Evolutionary conservation across 2,113 vertebrate genomes (phyloP).

Genomic region (Neoarius graeffei): DNA sequence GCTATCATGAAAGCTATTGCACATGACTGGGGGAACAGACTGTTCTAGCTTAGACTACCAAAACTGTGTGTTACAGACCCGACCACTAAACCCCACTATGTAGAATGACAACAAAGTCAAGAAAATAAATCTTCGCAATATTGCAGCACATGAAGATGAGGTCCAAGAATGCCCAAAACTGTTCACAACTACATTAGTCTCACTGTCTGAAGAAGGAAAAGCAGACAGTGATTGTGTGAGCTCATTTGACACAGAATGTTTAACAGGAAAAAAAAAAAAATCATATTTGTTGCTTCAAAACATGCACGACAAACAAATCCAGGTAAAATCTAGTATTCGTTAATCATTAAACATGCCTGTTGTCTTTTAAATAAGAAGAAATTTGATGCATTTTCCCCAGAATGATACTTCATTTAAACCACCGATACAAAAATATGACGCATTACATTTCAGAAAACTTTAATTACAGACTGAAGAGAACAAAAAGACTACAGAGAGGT

Average conservation of each 20-base stretch:
- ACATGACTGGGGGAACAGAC: conserved; percentile 37
- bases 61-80: not conserved
- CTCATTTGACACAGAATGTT: not conserved
- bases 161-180: not conserved
- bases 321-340: not conserved
- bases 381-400: not conserved
- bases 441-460: not conserved
- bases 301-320: not conserved
- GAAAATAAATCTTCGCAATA: not conserved
- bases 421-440: not conserved
- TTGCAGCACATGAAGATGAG: not conserved
- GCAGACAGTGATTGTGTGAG: not conserved
- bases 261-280: not conserved
- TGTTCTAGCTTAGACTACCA: no score
- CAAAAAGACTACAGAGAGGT: conserved; percentile 10
- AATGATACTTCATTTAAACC: not conserved
- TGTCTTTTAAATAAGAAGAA: not conserved
- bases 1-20: conserved; percentile 37
- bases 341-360: not conserved
- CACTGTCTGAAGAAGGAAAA: not conserved
- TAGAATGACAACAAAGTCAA: not conserved
- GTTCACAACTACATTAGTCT: not conserved
- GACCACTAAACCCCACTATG: not conserved
- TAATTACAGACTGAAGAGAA: conserved; percentile 15
- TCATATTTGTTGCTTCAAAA: not conserved